These are phyloP conservation scores for Psittacula cyanocephala DNA, from an alignment of 2,113 vertebrate genomes.

Conservation along the genomic window DNA sequence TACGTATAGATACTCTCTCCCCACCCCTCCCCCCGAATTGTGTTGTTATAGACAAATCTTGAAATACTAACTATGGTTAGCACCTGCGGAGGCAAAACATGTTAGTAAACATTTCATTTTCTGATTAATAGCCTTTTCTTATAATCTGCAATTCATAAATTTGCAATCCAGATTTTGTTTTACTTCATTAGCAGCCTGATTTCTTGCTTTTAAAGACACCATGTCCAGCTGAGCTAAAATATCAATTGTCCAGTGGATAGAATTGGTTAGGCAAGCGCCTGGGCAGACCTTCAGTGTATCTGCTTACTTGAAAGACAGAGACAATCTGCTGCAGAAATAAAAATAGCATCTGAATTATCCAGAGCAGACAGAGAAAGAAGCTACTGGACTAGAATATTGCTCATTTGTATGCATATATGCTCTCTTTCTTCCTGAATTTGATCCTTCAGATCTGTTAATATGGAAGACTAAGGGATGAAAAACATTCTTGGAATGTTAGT, in stretches of 20 bases:
- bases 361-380: neutral
- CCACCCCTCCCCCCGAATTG: rapidly evolving
- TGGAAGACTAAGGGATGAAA: neutral
- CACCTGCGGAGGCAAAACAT: neutral
- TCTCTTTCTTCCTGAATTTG: conserved; percentile 10
- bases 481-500: neutral
- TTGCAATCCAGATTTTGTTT: conserved; percentile 7
- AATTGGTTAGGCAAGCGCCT: neutral
- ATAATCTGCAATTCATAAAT: neutral
- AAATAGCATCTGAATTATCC: conserved; percentile 33
- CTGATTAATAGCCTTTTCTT: neutral
- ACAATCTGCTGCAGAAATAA: conserved; percentile 34
- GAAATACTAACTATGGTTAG: neutral
- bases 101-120: neutral
- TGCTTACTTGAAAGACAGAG: neutral
- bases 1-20: neutral
- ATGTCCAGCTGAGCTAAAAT: neutral
- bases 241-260: neutral
- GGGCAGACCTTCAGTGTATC: neutral
- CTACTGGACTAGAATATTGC: neutral
- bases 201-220: neutral
- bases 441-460: conserved; percentile 9
- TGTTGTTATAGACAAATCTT: neutral
- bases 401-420: conserved; percentile 38
- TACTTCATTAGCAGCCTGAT: neutral